A percentile compares a stretch with the other conserved stretches of the same genome.
Conservation (phyloP, 2,888 invertebrate species). For the Chrysotoxum bicinctum region DNA sequence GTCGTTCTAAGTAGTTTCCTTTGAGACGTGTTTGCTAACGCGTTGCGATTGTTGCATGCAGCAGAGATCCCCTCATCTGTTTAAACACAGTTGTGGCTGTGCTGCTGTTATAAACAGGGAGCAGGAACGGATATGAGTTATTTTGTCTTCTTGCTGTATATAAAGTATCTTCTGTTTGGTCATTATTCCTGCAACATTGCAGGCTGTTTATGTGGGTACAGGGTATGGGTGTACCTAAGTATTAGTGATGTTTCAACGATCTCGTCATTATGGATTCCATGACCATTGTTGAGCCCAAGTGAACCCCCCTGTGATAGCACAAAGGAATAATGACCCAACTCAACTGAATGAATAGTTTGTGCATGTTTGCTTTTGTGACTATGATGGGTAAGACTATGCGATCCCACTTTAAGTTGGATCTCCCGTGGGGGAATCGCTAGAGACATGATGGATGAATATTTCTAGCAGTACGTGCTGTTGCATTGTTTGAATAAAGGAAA, state of each 20-base stretch:
- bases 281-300: constrained; percentile 54
- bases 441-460: constrained; percentile 43
- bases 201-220: constrained; percentile 13
- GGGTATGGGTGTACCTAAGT: constrained; percentile 26
- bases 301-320: constrained; percentile 9
- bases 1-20: constrained; percentile 66
- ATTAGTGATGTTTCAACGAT: constrained; percentile 59
- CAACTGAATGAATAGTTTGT: constrained; percentile 35
- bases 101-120: constrained; percentile 29
- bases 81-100: constrained; percentile 18
- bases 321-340: constrained; percentile 33
- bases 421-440: constrained; percentile 39
- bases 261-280: constrained; percentile 68
- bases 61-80: constrained; percentile 46
- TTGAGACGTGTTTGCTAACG: constrained; percentile 59
- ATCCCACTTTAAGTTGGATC: constrained; percentile 54
- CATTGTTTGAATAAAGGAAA: constrained; percentile 49
- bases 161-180: constrained; percentile 57
- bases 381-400: constrained; percentile 37
- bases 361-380: constrained; percentile 53
- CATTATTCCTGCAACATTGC: constrained; percentile 51
- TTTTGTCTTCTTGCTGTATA: constrained; percentile 63
- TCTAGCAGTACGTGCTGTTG: constrained; percentile 46
- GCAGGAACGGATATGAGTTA: constrained; percentile 61
- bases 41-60: constrained; percentile 61